Conservation (phyloP, 64 coral and sea anemone species). For the Actinia tenebrosa region DNA sequence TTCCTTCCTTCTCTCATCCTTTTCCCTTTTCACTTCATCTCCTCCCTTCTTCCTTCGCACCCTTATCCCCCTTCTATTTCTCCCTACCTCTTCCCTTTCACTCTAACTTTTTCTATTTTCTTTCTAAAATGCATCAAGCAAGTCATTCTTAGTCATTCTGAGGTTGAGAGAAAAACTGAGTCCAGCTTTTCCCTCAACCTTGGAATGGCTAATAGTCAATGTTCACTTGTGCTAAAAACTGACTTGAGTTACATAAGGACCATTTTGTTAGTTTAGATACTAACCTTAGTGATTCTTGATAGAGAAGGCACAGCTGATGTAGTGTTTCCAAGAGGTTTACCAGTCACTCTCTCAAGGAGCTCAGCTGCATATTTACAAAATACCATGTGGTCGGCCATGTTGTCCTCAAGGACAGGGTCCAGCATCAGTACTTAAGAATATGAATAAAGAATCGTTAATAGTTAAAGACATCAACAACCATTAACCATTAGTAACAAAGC, state of each 20-base stretch:
- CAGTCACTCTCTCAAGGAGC: slow-evolving; percentile 84
- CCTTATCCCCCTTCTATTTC: no score
- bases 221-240: not conserved
- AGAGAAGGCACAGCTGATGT: slow-evolving; percentile 57
- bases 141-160: no score
- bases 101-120: no score
- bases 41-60: no score
- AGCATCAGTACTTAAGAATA: slow-evolving; percentile 68
- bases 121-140: no score
- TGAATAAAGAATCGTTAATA: not conserved
- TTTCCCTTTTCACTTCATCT: no score
- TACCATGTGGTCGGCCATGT: slow-evolving; percentile 68
- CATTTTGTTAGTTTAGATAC: not conserved
- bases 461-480: not conserved
- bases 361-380: slow-evolving; percentile 88
- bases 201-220: no score
- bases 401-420: slow-evolving; percentile 91
- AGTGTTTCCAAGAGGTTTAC: slow-evolving; percentile 66
- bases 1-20: no score
- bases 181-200: no score
- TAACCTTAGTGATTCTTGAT: slow-evolving; percentile 78
- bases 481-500: no score
- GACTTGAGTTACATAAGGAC: not conserved
- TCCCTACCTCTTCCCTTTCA: no score
- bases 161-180: no score